A percentile compares a stretch with the other conserved stretches of the same genome.
These are phyloP conservation scores for Melipona quadrifasciata DNA, from an alignment of 1,140 invertebrate species.

Conservation along the genomic window DNA sequence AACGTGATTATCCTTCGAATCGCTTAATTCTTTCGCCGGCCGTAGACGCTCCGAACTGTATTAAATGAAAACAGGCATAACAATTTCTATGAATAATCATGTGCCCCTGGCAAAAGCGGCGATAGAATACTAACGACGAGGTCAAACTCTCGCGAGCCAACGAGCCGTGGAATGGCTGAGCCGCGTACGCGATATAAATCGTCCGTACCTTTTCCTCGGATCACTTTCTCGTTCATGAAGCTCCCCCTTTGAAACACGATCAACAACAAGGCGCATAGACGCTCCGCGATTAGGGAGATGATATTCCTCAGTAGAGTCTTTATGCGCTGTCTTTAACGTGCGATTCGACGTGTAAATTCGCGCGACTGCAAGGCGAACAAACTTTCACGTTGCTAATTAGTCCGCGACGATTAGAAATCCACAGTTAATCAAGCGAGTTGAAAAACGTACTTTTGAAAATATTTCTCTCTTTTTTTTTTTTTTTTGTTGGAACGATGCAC, in stretches of 20 bases:
- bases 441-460: neutral
- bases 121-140: conserved; percentile 31
- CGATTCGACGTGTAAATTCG: conserved; percentile 17
- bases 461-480: too few species aligned
- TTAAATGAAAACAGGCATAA: neutral
- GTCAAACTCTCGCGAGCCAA: conserved; percentile 1
- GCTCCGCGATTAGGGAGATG: conserved; percentile 36
- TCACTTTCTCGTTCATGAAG: conserved; percentile 29
- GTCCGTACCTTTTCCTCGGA: conserved; percentile 31
- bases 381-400: neutral
- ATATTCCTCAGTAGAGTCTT: conserved; percentile 49
- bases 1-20: neutral
- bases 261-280: conserved; percentile 16
- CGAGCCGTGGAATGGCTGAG: neutral
- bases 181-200: conserved; percentile 34
- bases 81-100: conserved; percentile 23
- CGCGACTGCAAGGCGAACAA: neutral
- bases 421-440: neutral
- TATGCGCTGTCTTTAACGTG: conserved; percentile 9
- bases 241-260: conserved; percentile 23
- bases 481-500: too few species aligned
- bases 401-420: neutral
- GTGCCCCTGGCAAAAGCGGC: neutral
- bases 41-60: neutral
- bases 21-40: neutral